Evolutionary conservation across 2,797 vertebrate species (phyloP).

Genomic region (Octomys mimax): DNA sequence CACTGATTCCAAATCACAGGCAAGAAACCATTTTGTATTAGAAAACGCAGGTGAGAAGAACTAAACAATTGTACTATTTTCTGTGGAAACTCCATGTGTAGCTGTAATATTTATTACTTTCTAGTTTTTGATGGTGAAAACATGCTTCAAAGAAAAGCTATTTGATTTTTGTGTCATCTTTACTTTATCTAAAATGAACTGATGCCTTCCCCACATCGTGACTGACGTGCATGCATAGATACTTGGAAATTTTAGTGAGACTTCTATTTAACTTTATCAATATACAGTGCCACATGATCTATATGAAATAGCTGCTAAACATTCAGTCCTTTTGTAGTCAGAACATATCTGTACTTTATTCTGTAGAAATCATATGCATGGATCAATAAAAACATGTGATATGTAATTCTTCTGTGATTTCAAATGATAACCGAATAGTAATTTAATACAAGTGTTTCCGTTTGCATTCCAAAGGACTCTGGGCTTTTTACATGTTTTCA

Average conservation of each 20-base stretch:
- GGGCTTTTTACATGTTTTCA: slow-evolving; percentile 56
- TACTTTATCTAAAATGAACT: slow-evolving; percentile 49
- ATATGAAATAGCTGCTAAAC: slow-evolving; percentile 55
- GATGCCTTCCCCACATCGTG: slow-evolving; percentile 25
- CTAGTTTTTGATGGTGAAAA: slow-evolving; percentile 32
- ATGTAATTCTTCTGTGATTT: slow-evolving; percentile 61
- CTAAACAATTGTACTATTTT: slow-evolving; percentile 59
- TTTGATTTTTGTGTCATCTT: slow-evolving; percentile 55
- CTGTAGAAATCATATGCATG: neutral
- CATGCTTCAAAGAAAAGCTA: slow-evolving; percentile 52
- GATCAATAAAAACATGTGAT: slow-evolving; percentile 54
- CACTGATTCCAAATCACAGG: neutral
- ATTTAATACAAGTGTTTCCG: slow-evolving; percentile 61
- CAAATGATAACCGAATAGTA: slow-evolving; percentile 27
- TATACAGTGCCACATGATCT: slow-evolving; percentile 21
- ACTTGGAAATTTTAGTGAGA: slow-evolving; percentile 65
- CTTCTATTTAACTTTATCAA: slow-evolving; percentile 58
- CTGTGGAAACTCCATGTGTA: slow-evolving; percentile 65
- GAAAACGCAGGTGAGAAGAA: slow-evolving; percentile 54
- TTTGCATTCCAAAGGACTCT: slow-evolving; percentile 33
- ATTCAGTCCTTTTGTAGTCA: slow-evolving; percentile 51
- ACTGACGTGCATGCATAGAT: slow-evolving; percentile 53
- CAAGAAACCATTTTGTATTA: slow-evolving; percentile 81
- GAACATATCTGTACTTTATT: slow-evolving; percentile 29
- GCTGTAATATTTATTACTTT: slow-evolving; percentile 58